Base-by-base conservation (phyloP, 1,140 invertebrate species). In the Paraescarpia echinospica region DNA sequence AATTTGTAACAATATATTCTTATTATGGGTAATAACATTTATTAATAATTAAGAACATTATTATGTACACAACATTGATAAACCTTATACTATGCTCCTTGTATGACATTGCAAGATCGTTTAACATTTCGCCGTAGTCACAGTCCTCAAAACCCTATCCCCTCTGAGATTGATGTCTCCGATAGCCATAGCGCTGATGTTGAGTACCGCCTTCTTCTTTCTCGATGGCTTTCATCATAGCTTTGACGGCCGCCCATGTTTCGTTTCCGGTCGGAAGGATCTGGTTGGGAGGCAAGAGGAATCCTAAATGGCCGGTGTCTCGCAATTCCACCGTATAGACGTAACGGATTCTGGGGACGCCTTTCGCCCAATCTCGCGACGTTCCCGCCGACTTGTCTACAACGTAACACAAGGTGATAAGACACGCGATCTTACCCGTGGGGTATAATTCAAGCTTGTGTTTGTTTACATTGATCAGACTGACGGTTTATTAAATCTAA, bases 191-290 rank as follows among this genome's bases (percentile, higher is more conserved):
- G 9, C 59, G 59, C 59, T 77, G 59, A 77, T 77, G 59, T 27
- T 77, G 59, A 27, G 59, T 77, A 18, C 59, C 59, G 59, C 59
- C 59, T 77, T 77, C 59, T 18, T 77, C 59, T 18, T 77, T 27
- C 59, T 77, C 59, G 14, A 92, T 92, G 51, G 51, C 91, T 9
- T 14, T 59, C 34, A 35, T 35, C 91, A 92, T 92, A 34, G 92
- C 91, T 90, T 93, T 92, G 88, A 94, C 33, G 22, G 93, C 94
- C 51, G 97, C 96, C 96, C 97, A 98, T 1, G 98, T 98, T 95
- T 98, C 98, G 93, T 96, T 95, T 1, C 97, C 97, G 91, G 97
- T 97, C 34, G 97, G 97, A 48, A 97, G 95, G 92, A 98, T 98
- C 94, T 97, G 97, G 27, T 94, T 94, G 34, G 95, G 94, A 22